phyloP scores from a whole-genome alignment of 2,888 invertebrate species.

The Tribolium freemani region DNA sequence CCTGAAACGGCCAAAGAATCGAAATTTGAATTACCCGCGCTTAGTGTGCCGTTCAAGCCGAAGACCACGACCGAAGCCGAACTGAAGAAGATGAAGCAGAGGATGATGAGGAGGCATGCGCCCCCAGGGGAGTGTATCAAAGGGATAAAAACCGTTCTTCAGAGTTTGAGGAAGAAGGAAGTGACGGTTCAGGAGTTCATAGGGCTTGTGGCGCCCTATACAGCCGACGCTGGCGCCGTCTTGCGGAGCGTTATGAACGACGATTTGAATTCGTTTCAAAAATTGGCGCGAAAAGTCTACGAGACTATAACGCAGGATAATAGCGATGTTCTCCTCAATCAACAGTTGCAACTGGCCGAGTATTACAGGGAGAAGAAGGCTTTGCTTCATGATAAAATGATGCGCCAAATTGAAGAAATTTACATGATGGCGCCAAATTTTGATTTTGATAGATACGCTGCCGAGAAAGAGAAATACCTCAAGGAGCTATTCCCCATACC shows the following conservation, averaged over 20 bases:
- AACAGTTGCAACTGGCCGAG: conserved; percentile 63
- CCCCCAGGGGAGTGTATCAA: conserved; percentile 63
- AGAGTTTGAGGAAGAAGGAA: conserved; percentile 51
- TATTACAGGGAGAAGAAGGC: conserved; percentile 59
- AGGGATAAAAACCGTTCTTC: conserved; percentile 57
- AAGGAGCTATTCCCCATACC: conserved; percentile 55
- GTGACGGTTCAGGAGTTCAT: conserved; percentile 64
- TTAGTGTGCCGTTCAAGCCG: conserved; percentile 47
- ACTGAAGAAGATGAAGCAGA: conserved; percentile 57
- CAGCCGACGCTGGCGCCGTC: conserved; percentile 63
- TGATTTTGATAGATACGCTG: conserved; percentile 62
- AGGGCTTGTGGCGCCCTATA: conserved; percentile 61
- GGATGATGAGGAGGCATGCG: conserved; percentile 59
- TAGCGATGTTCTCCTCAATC: conserved; percentile 65
- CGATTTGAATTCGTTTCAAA: conserved; percentile 61
- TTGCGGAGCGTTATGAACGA: conserved; percentile 60
- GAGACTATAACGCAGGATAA: conserved; percentile 66
- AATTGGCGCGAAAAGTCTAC: conserved; percentile 62
- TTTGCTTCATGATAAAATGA: conserved; percentile 60
- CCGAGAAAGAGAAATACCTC: conserved; percentile 58
- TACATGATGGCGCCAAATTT: conserved; percentile 61
- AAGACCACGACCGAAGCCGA: conserved; percentile 43
- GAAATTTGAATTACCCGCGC: conserved; percentile 50
- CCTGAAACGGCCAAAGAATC: not conserved
- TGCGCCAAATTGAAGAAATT: conserved; percentile 62